Percentiles rank a stretch among this genome's conserved stretches.
Evolutionary conservation across 2,113 vertebrate genomes (phyloP).

Genomic region (Ancistrus triradiatus): DNA sequence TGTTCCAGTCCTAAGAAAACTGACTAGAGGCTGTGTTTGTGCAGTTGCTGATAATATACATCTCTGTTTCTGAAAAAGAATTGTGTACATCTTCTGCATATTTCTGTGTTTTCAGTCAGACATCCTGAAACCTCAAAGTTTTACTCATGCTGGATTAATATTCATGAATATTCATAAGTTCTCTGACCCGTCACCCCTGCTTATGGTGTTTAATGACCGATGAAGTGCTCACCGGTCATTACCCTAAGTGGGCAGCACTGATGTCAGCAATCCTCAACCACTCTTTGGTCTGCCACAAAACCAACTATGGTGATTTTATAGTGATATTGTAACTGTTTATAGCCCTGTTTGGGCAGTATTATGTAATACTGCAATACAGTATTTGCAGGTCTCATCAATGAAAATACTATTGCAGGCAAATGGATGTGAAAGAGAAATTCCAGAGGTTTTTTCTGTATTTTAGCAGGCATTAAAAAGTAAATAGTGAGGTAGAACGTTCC

Average conservation of each 20-base stretch:
- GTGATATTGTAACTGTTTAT: not conserved
- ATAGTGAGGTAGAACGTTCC: too few species aligned
- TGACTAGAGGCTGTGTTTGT: too few species aligned
- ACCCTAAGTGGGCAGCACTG: constrained; percentile 2
- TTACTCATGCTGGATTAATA: not conserved
- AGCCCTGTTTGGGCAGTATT: not conserved
- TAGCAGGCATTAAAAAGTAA: too few species aligned
- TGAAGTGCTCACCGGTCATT: constrained; percentile 12
- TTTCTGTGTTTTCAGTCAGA: too few species aligned
- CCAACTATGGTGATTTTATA: not conserved
- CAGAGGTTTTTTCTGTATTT: too few species aligned
- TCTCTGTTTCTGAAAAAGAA: too few species aligned
- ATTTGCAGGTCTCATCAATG: not conserved
- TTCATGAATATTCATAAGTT: constrained; percentile 14
- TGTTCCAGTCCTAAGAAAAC: too few species aligned
- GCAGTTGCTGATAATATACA: too few species aligned
- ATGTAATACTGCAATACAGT: not conserved
- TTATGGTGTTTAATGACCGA: constrained; percentile 33
- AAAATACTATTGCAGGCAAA: too few species aligned
- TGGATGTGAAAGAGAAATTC: too few species aligned
- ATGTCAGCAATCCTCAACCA: not conserved
- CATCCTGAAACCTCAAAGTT: not conserved
- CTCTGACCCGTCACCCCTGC: constrained; percentile 13
- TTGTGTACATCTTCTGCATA: too few species aligned
- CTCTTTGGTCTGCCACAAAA: constrained; percentile 9